Base-by-base conservation (phyloP, 1,140 invertebrate genomes). In the Magallana angulata region DNA sequence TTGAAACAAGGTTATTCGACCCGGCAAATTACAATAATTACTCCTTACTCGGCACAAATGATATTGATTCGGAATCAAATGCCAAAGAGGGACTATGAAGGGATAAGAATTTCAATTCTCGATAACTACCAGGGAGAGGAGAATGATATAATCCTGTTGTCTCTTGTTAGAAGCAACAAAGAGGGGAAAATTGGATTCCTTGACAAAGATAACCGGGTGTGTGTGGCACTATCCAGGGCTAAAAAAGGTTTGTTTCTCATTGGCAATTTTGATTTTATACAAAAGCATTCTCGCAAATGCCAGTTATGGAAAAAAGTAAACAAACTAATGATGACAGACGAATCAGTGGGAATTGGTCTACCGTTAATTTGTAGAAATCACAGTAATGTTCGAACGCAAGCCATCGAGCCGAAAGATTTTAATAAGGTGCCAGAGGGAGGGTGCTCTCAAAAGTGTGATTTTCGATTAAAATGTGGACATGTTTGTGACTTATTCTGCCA, bases 201-300 rank as follows among this genome's bases (percentile, higher is more conserved):
- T 16, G 96, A 95, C 57, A 96, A 95, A 76, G 95, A 96, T 76
- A 98, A 98, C 94, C 94, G 98, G 76, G 96, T 98, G 59, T 98
- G 97, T 95, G 97, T 98, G 1, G 97, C 97, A 9, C 94, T 98
- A 8, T 98, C 97, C 0, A 94, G 97, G 90, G 97, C 97, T 0
- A 97, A 96, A 92, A 96, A 96, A 94, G 97, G 97, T 89, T 91
- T 97, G 68, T 97, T 95, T 91, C 94, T 96, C 24, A 95, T 97
- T 90, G 96, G 97, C 56, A 97, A 98, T 93, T 96, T 97, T 91
- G 92, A 96, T 95, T 90, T 57, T 58, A 11, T 97, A 96, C 93
- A 94, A 93, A 0, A 96, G 97, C 94, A 90, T 92, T 84, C 97
- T 96, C 92, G 93, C 92, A 1, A 96, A 57, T 59, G 24, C 36